Evolutionary conservation across 2,888 invertebrate species (phyloP).

Genomic region (Eilema depressum): DNA sequence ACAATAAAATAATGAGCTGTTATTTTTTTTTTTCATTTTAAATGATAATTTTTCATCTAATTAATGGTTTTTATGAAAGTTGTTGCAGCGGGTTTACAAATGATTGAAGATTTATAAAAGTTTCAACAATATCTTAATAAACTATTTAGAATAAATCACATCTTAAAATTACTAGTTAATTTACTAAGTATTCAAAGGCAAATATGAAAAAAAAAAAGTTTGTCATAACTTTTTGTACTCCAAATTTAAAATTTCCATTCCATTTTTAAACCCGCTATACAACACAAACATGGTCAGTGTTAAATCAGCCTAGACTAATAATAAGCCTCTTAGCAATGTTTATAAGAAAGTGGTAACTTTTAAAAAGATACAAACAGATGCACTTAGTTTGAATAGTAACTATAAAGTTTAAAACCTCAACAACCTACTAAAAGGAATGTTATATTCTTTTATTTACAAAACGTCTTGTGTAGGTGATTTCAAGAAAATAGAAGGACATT

Average conservation of each 20-base stretch:
- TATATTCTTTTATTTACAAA: conserved; percentile 68
- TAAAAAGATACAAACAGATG: conserved; percentile 66
- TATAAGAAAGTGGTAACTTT: conserved; percentile 74
- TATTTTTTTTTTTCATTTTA: conserved; percentile 46
- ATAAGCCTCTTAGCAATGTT: conserved; percentile 73
- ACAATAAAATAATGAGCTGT: conserved; percentile 62
- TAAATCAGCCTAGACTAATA: conserved; percentile 59
- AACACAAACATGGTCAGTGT: conserved; percentile 31
- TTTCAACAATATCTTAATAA: neutral
- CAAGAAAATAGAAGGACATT: conserved; percentile 22
- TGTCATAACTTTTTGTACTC: neutral
- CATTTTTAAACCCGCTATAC: conserved; percentile 32
- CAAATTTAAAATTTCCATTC: neutral
- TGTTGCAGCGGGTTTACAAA: conserved; percentile 33
- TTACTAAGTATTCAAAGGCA: too few species aligned
- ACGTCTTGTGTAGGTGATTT: conserved; percentile 37
- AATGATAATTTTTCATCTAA: conserved; percentile 46
- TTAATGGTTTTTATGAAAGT: conserved; percentile 40
- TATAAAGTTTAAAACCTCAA: conserved; percentile 68
- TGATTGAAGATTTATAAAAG: conserved; percentile 6
- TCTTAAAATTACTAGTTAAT: neutral
- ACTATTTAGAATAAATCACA: neutral
- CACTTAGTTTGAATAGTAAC: conserved; percentile 67
- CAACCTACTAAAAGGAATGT: conserved; percentile 81
- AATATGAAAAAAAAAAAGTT: too few species aligned